Evolutionary conservation across 2,888 invertebrate species (phyloP), one percentile per base, ranked within the genome.

Genomic region (Apamea monoglypha): DNA sequence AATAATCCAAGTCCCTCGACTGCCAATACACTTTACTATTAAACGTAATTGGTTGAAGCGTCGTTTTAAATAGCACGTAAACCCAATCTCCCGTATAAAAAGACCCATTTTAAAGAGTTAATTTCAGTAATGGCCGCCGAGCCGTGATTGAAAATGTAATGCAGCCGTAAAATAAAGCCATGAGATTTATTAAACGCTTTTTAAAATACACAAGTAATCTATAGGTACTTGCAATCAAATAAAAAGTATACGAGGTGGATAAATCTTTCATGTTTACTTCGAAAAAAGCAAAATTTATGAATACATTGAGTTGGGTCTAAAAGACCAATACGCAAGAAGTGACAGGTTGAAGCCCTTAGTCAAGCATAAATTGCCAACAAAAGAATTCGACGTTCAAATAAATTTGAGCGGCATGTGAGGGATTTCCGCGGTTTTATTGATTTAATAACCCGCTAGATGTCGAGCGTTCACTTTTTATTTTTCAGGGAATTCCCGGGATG

Each of bases 21-120:
- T 63, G 32, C 32, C 72, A 78, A 67, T 75, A 56, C 40, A 72
- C 68, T 86, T 72, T 21, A 70, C 56, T 73, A 67, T 75, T 18
- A 66, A 78, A 56, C 16, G 16, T 36, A 69, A 86, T 77, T 36
- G 61, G 12, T 50, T n/a, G 64, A 64, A 56, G 56, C 32, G 47
- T 53, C 74, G 61, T 68, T 76, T 86, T 71, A 74, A 74, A 76
- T 73, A 75, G n/a, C 72, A 73, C 83, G 75, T 81, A 63, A 82
- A 77, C 14, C 44, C 70, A 71, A 74, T 74, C 64, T 74, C 56
- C 5, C 32, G 40, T 21, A 70, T 53, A 81, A 81, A 82, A 86
- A 71, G 18, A 74, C 40, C 32, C 70, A 64, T 76, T 86, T 83
- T 83, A 86, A 86, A 83, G 73, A 83, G 72, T 83, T 83, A 67